A percentile compares a stretch with the other conserved stretches of the same genome.
Conservation (phyloP, 2,113 vertebrate genomes). For the Sorex fumeus region DNA sequence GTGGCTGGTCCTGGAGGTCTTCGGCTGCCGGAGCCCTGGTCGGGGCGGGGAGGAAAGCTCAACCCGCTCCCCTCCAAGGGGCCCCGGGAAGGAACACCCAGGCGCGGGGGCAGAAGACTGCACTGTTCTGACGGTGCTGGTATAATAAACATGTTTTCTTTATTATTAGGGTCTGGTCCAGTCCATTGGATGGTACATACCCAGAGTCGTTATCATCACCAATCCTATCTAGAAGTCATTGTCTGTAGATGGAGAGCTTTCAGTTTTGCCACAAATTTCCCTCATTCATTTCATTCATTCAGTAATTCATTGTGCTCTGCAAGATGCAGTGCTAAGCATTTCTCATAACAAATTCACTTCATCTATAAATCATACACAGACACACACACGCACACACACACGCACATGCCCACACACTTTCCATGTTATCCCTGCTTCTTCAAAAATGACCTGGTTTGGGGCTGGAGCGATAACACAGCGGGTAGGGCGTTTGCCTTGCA, state of each 20-base stretch:
- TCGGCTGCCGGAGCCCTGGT: too few species aligned
- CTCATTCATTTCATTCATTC: constrained; percentile 31
- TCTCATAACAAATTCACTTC: neutral
- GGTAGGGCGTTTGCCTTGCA: too few species aligned
- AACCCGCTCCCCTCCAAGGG: too few species aligned
- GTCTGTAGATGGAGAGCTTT: neutral
- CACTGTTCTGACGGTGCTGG: neutral
- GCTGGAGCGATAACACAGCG: too few species aligned
- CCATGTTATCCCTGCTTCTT: neutral
- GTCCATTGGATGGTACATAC: neutral
- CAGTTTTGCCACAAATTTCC: neutral
- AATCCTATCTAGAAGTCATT: neutral
- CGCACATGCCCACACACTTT: neutral
- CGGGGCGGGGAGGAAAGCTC: too few species aligned
- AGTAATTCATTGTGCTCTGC: neutral
- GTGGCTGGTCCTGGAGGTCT: too few species aligned
- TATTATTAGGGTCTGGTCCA: neutral
- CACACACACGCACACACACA: neutral
- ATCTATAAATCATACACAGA: neutral
- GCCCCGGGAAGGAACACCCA: too few species aligned
- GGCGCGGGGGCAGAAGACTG: too few species aligned
- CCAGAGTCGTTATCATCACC: neutral
- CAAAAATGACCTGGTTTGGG: constrained; percentile 16
- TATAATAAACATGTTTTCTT: neutral
- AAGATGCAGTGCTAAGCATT: neutral